Evolutionary conservation across 2,113 vertebrate species (phyloP), one percentile per base, ranked within the genome.

Genomic region (Sialia sialis): DNA sequence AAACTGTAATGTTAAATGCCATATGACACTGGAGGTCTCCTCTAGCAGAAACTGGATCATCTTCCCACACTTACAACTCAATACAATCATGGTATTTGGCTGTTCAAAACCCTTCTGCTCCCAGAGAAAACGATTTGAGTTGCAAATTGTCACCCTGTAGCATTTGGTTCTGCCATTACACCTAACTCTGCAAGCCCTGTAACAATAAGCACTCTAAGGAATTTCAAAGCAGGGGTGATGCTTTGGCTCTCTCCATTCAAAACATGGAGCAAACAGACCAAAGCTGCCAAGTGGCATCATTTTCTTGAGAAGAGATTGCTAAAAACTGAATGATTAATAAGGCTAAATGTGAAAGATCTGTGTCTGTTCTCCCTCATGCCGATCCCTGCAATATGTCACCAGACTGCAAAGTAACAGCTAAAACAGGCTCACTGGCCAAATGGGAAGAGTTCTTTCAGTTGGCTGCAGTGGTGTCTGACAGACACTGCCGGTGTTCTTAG

Each of bases 371-470:
- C 43, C 69, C 58, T 85, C 73, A 9, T 73, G 66, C 48, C 22
- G 75, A 81, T 58, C 62, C 59, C 84, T 23, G 66, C 36, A 91
- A 60, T 67, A 93, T 79, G 66, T 58, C 83, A 79, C 44, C 62
- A 77, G 73, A 29, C 64, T 41, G 58, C 18, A 67, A 49, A 87
- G 60, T 66, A 55, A n/a, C 7, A 23, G 48, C 30, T 34, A 7
- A 89, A 92, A 88, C 16, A 27, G 55, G 54, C 82, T 75, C 27
- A 5, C 38, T 78, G 82, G 88, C 67, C 83, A 96, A 92, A 69
- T 55, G 38, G 64, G 83, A 90, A 94, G 88, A 94, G 63, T 88
- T 83, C 92, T 92, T 86, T 59, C 74, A 63, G 39, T 51, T 90
- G 73, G 44, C 90, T 90, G 58, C 83, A 82, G 5, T 15, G 10